Evolutionary conservation across 2,888 invertebrate species (phyloP).

Genomic region (Drosophila recens): DNA sequence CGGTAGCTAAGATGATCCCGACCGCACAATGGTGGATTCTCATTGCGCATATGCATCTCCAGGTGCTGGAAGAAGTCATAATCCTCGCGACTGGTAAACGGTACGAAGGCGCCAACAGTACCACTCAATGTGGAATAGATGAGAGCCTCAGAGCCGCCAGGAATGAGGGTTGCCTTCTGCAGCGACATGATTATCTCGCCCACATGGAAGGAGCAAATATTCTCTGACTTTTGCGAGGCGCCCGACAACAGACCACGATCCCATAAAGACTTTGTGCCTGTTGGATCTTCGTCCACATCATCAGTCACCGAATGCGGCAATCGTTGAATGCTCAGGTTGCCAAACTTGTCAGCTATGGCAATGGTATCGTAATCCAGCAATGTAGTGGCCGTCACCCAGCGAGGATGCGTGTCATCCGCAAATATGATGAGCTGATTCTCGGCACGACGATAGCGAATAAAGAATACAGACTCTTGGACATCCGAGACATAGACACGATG

Average conservation of each 20-base stretch:
- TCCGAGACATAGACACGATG: conserved; percentile 98
- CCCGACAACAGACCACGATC: conserved; percentile 96
- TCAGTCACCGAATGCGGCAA: conserved; percentile 96
- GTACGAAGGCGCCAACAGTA: conserved; percentile 95
- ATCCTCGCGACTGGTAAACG: conserved; percentile 98
- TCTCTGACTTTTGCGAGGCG: conserved; percentile 98
- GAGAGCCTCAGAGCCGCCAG: conserved; percentile 98
- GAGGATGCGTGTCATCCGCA: conserved; percentile 98
- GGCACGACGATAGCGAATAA: conserved; percentile 96
- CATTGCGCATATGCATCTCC: conserved; percentile 99
- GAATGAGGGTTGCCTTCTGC: conserved; percentile 97
- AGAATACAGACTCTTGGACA: conserved; percentile 98
- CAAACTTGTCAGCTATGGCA: conserved; percentile 98
- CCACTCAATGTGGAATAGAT: conserved; percentile 98
- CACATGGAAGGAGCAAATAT: conserved; percentile 96
- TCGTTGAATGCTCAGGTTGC: conserved; percentile 96
- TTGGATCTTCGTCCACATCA: conserved; percentile 99
- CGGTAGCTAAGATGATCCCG: conserved; percentile 98
- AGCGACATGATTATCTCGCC: conserved; percentile 98
- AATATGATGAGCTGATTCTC: conserved; percentile 99
- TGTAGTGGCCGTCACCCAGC: conserved; percentile 97
- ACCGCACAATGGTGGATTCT: conserved; percentile 98
- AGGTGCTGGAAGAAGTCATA: conserved; percentile 99
- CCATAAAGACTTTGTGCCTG: conserved; percentile 99
- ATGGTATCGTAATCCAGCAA: conserved; percentile 98